phyloP scores from a whole-genome alignment of 2,113 vertebrate species.

The Hydrolagus affinis region DNA sequence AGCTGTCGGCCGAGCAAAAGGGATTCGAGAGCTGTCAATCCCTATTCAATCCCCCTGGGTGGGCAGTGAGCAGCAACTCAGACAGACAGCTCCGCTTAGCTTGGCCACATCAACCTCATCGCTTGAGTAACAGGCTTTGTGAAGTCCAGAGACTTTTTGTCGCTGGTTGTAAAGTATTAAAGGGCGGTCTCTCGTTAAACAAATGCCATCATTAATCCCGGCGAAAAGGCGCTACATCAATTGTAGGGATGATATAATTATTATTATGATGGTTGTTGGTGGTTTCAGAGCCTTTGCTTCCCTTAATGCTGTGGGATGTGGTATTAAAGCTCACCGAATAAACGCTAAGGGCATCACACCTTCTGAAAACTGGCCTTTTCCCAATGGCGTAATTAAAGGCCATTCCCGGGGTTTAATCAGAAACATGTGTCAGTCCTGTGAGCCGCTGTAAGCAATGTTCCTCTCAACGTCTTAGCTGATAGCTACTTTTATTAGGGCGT shows the following conservation, averaged over 20 bases:
- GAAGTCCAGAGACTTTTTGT: too few relatives aligned
- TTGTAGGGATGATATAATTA: too few relatives aligned
- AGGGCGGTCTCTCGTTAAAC: too few relatives aligned
- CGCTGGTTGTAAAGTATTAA: too few relatives aligned
- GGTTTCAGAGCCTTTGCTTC: background rate
- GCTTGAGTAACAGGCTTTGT: background rate
- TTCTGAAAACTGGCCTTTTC: background rate
- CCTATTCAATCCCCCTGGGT: constrained; percentile 32
- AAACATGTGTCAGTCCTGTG: background rate
- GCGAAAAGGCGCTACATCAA: too few relatives aligned
- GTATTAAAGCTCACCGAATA: background rate
- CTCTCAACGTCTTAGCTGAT: background rate
- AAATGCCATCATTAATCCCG: too few relatives aligned
- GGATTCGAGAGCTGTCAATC: constrained; percentile 19
- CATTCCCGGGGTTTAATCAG: background rate
- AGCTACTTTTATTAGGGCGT: background rate
- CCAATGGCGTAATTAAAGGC: background rate
- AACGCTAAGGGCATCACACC: background rate
- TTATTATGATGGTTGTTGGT: background rate
- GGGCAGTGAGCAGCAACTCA: constrained; percentile 1
- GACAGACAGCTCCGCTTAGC: constrained; percentile 29
- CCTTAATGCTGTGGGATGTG: background rate
- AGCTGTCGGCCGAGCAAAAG: fast-evolving
- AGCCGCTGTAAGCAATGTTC: background rate
- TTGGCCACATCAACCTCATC: constrained; percentile 24